These are phyloP conservation scores for Paracanthobrama guichenoti DNA, from an alignment of 2,113 vertebrate species.

Conservation along the genomic window DNA sequence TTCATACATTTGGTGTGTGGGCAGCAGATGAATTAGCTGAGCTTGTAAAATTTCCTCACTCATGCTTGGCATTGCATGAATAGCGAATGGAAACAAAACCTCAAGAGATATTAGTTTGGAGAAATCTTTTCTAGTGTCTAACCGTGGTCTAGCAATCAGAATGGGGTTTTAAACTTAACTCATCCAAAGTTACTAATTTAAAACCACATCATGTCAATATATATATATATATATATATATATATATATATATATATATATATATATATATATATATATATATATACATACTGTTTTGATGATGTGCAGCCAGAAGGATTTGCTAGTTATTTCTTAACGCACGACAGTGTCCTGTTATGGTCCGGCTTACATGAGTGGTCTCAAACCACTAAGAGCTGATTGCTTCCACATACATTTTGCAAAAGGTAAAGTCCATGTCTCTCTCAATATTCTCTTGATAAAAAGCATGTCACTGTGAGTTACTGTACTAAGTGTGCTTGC, in stretches of 20 bases:
- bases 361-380: background rate
- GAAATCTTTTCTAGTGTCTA: background rate
- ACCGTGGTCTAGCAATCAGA: background rate
- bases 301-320: background rate
- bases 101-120: constrained; percentile 7
- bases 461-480: background rate
- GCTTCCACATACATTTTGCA: background rate
- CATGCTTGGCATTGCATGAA: constrained; percentile 35
- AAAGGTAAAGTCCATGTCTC: background rate
- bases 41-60: constrained; percentile 42
- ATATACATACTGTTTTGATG: background rate
- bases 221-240: constrained; percentile 33
- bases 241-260: constrained; percentile 28
- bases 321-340: background rate
- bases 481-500: background rate
- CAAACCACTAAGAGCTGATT: background rate
- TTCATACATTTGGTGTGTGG: constrained; percentile 34
- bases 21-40: constrained; percentile 35
- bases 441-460: background rate
- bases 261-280: constrained; percentile 33
- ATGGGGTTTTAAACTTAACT: background rate
- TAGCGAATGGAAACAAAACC: constrained; percentile 1
- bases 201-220: background rate
- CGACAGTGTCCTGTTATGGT: background rate
- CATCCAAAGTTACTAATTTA: background rate